Evolutionary conservation across 2,888 invertebrate genomes (phyloP), one percentile per base, ranked within the genome.

Genomic region (Callimorpha dominula): DNA sequence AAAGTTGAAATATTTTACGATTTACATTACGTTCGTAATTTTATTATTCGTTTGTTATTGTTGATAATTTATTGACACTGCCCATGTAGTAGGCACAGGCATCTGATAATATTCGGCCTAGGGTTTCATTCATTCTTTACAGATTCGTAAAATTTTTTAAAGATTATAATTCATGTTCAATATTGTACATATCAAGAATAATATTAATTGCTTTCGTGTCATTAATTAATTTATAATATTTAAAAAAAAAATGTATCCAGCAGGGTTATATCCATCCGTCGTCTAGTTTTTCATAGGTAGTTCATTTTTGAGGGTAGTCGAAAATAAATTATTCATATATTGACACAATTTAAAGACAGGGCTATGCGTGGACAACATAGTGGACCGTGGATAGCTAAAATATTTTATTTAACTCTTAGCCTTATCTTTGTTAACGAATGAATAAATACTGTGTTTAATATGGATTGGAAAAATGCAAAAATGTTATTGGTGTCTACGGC

Each of bases 381-480:
- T 94, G 93, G 93, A 90, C 88, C 86, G 83, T 82, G 83, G 79
- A 85, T 84, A 83, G 74, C 76, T 79, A 72, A 60, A 60, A 78
- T 78, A 74, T 68, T 82, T 78, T 76, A 52, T 78, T 83, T 81
- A 81, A 81, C 78, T 84, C 84, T 88, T 85, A 17, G 17, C 3
- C 40, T 68, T 49, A 81, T 86, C 84, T 77, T 54, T 74, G 76
- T 68, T 78, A 71, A 60, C 81, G 69, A 81, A 85, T 86, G 81
- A 80, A 74, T 78, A 78, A 81, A 77, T 31, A 31, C 73, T 72
- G 42, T n/a, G 43, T 15, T 75, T 78, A 90, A 79, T 71, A 95
- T 95, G 95, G 89, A 94, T 89, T 95, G 95, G 95, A 95, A 90
- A 88, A 93, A 91, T 89, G 90, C 91, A 75, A 94, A 92, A 79